Percentiles rank a stretch among this genome's conserved stretches.
Conservation (phyloP, 2,888 invertebrate species). For the Elysia crispata region DNA sequence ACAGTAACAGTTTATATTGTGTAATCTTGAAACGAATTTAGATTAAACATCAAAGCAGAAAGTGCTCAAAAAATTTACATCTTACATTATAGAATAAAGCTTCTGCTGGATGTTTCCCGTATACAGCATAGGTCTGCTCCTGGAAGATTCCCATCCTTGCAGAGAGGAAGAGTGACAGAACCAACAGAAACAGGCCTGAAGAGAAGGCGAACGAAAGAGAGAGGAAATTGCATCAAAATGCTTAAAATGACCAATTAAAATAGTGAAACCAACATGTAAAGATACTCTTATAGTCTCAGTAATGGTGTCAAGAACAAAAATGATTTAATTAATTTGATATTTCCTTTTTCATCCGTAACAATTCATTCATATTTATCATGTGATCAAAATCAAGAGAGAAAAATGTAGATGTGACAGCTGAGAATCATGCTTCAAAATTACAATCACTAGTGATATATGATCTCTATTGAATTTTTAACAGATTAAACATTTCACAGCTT, state of each 20-base stretch:
- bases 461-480: too few relatives aligned
- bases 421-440: too few relatives aligned
- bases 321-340: too few relatives aligned
- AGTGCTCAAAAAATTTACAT: conserved; percentile 74
- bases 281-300: too few relatives aligned
- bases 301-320: too few relatives aligned
- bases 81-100: conserved; percentile 79
- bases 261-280: too few relatives aligned
- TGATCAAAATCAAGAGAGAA: not conserved
- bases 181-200: conserved; percentile 86
- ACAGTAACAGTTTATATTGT: too few relatives aligned
- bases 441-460: too few relatives aligned
- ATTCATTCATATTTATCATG: not conserved
- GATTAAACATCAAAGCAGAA: not conserved
- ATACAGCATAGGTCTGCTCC: conserved; percentile 87
- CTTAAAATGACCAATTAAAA: too few relatives aligned
- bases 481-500: too few relatives aligned
- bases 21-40: not conserved
- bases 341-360: not conserved
- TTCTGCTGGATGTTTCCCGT: conserved; percentile 92
- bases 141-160: conserved; percentile 97
- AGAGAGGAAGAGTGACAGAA: conserved; percentile 91
- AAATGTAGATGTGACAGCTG: not conserved
- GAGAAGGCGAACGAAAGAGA: conserved; percentile 36
- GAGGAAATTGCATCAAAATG: not conserved